A percentile compares a stretch with the other conserved stretches of the same genome.
Evolutionary conservation across 2,888 invertebrate genomes (phyloP).

Genomic region (Microchrysa polita): DNA sequence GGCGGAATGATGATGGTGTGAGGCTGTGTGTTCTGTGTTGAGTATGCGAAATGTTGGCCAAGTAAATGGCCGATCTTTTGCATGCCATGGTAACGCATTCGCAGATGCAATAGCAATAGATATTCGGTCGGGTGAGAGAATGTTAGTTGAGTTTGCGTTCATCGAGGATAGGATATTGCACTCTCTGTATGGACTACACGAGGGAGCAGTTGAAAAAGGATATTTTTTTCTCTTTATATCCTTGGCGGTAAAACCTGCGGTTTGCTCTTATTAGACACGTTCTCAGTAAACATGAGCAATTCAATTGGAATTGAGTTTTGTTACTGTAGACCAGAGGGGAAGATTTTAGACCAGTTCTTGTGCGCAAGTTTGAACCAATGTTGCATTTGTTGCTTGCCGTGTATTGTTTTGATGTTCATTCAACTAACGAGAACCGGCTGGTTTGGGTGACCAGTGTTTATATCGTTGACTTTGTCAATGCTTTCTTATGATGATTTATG

Average conservation of each 20-base stretch:
- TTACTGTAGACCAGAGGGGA: background rate
- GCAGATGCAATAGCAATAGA: slow-evolving; percentile 40
- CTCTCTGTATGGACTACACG: background rate
- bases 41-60: slow-evolving; percentile 40
- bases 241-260: background rate
- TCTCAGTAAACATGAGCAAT: background rate
- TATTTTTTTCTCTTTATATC: background rate
- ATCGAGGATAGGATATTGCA: background rate
- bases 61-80: slow-evolving; percentile 42
- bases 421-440: too few species aligned
- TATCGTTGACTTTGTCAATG: too few species aligned
- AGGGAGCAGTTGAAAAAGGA: slow-evolving; percentile 2
- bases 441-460: too few species aligned
- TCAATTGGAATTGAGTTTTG: too few species aligned
- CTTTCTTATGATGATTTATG: too few species aligned
- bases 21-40: slow-evolving; percentile 14
- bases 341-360: background rate
- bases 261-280: background rate
- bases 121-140: background rate
- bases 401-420: too few species aligned
- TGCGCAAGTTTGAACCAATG: too few species aligned
- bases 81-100: slow-evolving; percentile 42
- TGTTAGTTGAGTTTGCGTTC: slow-evolving; percentile 41
- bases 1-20: slow-evolving; percentile 35
- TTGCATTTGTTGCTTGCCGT: too few species aligned